These are phyloP conservation scores for Silurus glanis DNA, from an alignment of 2,113 vertebrate species.

Conservation along the genomic window DNA sequence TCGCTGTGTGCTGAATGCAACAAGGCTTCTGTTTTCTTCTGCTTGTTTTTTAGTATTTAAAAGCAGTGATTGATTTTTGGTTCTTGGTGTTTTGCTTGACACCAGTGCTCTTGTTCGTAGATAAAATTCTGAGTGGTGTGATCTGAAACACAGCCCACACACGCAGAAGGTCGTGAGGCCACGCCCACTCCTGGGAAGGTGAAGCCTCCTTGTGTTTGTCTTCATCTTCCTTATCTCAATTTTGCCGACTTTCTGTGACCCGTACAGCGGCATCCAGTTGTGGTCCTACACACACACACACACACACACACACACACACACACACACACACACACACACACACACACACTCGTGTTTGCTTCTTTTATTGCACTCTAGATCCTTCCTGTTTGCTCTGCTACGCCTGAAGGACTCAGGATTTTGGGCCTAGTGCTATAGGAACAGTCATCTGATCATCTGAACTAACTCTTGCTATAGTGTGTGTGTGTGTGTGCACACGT, in stretches of 20 bases:
- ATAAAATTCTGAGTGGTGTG: background rate
- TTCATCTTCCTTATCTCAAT: conserved; percentile 12
- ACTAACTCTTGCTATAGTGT: background rate
- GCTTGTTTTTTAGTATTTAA: background rate
- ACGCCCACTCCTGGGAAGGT: background rate
- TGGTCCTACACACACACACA: background rate
- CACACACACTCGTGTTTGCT: conserved; percentile 41
- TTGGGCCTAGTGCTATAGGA: background rate
- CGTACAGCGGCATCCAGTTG: conserved; percentile 27
- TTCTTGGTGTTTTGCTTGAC: background rate
- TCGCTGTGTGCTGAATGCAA: background rate
- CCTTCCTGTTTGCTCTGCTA: conserved; percentile 52
- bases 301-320: background rate
- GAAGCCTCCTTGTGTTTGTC: conserved; percentile 20
- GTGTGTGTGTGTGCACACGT: background rate
- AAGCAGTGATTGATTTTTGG: no score
- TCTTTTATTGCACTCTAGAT: conserved; percentile 36
- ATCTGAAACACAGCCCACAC: background rate
- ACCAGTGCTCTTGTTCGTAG: background rate
- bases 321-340: background rate
- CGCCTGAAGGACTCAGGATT: conserved; percentile 15
- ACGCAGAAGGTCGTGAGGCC: background rate
- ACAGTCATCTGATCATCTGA: no score
- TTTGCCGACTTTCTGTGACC: conserved; percentile 31
- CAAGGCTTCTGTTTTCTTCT: background rate